phyloP scores from a whole-genome alignment of 1,140 invertebrate genomes.

The Heliconius eleuchia region DNA sequence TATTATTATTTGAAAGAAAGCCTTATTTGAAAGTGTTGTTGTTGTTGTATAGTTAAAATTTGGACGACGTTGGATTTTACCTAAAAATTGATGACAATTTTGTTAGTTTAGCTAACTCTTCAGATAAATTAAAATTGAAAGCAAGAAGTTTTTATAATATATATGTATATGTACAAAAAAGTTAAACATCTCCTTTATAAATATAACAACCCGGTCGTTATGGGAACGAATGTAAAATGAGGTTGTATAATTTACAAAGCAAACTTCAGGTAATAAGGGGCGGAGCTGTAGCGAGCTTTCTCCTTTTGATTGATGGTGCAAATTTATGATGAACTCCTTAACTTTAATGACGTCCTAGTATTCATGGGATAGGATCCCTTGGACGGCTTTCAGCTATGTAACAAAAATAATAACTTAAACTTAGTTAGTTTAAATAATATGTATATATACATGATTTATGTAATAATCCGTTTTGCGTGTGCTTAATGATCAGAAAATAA shows the following conservation, averaged over 20 bases:
- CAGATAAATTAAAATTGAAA: no score
- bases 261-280: constrained; percentile 8
- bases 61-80: no score
- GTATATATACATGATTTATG: no score
- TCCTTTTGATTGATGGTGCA: constrained; percentile 8
- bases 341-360: constrained; percentile 14
- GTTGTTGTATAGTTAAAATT: no score
- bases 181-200: background rate
- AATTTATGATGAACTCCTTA: constrained; percentile 5
- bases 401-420: background rate
- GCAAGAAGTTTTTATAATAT: no score
- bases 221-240: background rate
- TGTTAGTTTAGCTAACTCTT: no score
- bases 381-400: background rate
- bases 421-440: no score
- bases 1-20: no score
- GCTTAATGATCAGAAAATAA: no score
- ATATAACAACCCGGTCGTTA: background rate
- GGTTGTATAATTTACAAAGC: constrained; percentile 10
- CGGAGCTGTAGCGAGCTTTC: background rate
- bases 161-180: background rate
- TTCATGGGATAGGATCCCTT: constrained; percentile 13
- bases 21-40: no score
- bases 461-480: no score
- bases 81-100: no score